phyloP scores from a whole-genome alignment of 2,888 invertebrate species.

The Celastrina argiolus region DNA sequence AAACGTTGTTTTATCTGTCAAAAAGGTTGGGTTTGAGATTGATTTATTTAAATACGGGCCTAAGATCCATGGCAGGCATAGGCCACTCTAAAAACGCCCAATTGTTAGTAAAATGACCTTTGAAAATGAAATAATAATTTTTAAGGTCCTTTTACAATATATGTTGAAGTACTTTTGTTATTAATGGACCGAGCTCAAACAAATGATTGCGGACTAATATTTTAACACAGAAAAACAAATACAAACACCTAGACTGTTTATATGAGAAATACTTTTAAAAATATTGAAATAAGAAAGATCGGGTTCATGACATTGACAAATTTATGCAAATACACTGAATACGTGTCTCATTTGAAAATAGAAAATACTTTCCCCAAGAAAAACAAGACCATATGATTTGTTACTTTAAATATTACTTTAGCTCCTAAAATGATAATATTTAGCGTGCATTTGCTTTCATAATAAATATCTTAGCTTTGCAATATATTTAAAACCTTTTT shows the following conservation, averaged over 20 bases:
- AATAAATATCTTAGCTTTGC: background rate
- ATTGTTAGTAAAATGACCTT: no score
- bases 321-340: background rate
- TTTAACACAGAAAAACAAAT: background rate
- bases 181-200: background rate
- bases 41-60: no score
- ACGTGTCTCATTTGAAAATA: background rate
- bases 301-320: conserved; percentile 3
- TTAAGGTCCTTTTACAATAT: no score
- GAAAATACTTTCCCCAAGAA: background rate
- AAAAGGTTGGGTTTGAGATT: no score
- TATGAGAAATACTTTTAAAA: background rate
- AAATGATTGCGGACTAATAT: background rate
- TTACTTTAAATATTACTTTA: no score
- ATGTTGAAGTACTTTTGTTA: no score
- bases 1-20: no score
- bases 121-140: no score
- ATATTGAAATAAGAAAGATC: conserved; percentile 5
- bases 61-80: no score
- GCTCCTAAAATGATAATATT: background rate
- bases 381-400: background rate
- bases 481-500: background rate
- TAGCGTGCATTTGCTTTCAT: background rate
- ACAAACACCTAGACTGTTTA: background rate
- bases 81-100: no score